A percentile compares a stretch with the other conserved stretches of the same genome.
Evolutionary conservation across 2,888 invertebrate species (phyloP).

Genomic region (Clitarchus hookeri): DNA sequence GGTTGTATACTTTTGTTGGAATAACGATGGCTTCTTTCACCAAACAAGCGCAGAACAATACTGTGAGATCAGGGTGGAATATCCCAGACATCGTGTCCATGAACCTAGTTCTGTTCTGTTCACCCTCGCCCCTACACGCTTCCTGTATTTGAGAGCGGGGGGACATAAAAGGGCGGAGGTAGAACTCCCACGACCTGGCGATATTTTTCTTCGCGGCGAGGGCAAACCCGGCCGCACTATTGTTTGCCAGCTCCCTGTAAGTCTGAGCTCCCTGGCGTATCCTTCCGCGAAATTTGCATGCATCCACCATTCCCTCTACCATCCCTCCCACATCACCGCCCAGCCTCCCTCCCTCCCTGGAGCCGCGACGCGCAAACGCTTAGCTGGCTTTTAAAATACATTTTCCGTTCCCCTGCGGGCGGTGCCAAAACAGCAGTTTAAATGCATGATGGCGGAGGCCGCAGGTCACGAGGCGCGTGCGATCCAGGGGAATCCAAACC

Average conservation of each 20-base stretch:
- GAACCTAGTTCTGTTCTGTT: too few species aligned
- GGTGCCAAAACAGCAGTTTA: conserved; percentile 19
- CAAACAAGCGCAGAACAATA: too few species aligned
- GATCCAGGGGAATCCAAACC: neutral
- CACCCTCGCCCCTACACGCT: too few species aligned
- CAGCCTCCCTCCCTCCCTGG: neutral
- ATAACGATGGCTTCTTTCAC: too few species aligned
- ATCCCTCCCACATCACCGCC: neutral
- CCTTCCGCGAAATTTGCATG: conserved; percentile 1
- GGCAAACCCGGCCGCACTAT: neutral
- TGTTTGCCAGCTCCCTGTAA: neutral
- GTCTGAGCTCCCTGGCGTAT: neutral
- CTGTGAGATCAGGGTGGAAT: too few species aligned
- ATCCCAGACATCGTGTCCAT: too few species aligned
- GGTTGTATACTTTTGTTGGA: too few species aligned
- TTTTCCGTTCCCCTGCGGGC: neutral
- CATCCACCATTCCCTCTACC: neutral
- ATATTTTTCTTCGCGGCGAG: too few species aligned
- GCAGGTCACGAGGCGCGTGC: neutral
- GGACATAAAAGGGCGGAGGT: too few species aligned
- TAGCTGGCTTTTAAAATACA: conserved; percentile 20
- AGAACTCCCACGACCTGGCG: too few species aligned
- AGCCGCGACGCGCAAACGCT: neutral
- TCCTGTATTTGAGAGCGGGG: too few species aligned
- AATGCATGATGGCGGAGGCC: conserved; percentile 22